These are phyloP conservation scores for Ectemnius cavifrons DNA, from an alignment of 2,888 invertebrate species.

Conservation along the genomic window DNA sequence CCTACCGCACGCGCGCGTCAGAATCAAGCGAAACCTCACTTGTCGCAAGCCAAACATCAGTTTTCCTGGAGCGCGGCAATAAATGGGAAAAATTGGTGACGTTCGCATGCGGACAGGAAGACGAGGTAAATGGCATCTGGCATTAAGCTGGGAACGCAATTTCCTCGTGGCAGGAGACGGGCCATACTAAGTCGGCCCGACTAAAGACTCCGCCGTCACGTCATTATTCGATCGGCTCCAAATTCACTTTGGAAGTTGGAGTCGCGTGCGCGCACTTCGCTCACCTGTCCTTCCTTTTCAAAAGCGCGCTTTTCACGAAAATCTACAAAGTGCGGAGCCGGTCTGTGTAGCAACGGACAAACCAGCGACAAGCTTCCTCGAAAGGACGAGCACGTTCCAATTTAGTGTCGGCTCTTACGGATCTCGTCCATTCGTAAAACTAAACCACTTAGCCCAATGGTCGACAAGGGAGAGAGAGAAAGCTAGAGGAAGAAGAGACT, in stretches of 20 bases:
- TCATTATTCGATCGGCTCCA: slow-evolving; percentile 45
- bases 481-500: slow-evolving; percentile 17
- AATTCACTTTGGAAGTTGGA: slow-evolving; percentile 45
- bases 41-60: no score
- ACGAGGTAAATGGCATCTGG: no score
- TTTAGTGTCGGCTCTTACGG: slow-evolving; percentile 61
- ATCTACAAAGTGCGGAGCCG: slow-evolving; percentile 42
- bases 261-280: slow-evolving; percentile 21
- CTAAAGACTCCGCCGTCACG: slow-evolving; percentile 20
- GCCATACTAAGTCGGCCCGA: no score
- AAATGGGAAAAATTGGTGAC: no score
- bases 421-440: slow-evolving; percentile 61
- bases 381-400: slow-evolving; percentile 57
- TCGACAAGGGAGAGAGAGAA: neutral
- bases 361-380: slow-evolving; percentile 43
- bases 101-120: no score
- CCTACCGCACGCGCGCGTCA: no score
- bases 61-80: no score
- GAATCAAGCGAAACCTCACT: no score
- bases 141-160: no score
- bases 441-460: slow-evolving; percentile 57
- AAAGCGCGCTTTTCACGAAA: slow-evolving; percentile 30
- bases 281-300: slow-evolving; percentile 34
- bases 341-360: slow-evolving; percentile 3
- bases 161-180: no score